These are phyloP conservation scores for Myotis yumanensis DNA, from an alignment of 2,113 vertebrate genomes.

Conservation along the genomic window DNA sequence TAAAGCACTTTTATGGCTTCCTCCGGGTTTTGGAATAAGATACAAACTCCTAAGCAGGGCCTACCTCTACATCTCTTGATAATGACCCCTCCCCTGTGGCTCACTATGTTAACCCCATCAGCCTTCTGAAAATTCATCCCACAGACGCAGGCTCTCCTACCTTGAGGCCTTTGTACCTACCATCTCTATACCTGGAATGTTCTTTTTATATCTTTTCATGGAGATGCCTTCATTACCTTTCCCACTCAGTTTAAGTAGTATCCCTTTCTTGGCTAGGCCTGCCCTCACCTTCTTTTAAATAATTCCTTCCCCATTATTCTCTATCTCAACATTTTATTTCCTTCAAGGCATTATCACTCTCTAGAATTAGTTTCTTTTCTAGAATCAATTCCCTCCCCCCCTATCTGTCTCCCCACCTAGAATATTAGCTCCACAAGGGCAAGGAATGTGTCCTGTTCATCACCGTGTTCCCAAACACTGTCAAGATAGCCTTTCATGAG, in stretches of 20 bases:
- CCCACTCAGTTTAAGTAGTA: not conserved
- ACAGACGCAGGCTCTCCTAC: not conserved
- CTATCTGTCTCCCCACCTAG: not conserved
- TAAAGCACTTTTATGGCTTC: not conserved
- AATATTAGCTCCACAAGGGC: not conserved
- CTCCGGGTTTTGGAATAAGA: not conserved
- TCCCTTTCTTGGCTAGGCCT: not conserved
- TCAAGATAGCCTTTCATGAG: not conserved
- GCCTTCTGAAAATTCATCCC: not conserved
- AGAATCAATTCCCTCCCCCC: not conserved
- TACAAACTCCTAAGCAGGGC: not conserved
- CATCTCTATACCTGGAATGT: not conserved
- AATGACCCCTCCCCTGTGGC: not conserved
- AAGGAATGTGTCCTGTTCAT: not conserved
- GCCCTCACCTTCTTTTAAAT: not conserved
- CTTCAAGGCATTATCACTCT: not conserved
- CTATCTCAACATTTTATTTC: not conserved
- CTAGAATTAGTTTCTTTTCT: slow-evolving; percentile 3
- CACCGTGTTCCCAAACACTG: not conserved
- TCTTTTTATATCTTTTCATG: not conserved
- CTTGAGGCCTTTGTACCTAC: not conserved
- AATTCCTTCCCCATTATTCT: not conserved
- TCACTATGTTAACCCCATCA: not conserved
- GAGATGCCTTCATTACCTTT: not conserved
- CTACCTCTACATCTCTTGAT: not conserved